Percentiles rank a stretch among this genome's conserved stretches.
Conservation (phyloP, 1,140 invertebrate species). For the Physella acuta region DNA sequence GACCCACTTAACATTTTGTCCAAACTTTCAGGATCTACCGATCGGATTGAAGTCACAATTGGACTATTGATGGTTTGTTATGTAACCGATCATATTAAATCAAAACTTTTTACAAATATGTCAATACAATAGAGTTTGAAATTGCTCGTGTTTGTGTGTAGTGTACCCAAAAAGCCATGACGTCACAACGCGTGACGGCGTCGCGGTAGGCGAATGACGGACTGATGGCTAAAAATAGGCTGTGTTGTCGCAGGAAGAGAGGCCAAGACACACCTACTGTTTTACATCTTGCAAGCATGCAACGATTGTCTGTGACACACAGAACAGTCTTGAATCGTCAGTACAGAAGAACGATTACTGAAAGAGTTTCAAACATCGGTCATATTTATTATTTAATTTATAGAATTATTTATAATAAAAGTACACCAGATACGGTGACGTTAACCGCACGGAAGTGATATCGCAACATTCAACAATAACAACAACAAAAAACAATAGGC, state of each 20-base stretch:
- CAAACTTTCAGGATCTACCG: not conserved
- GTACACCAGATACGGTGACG: not conserved
- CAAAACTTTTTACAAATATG: not conserved
- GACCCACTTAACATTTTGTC: slow-evolving; percentile 30
- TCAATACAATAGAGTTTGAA: not conserved
- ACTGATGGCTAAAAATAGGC: slow-evolving; percentile 11
- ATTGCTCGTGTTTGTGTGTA: not conserved
- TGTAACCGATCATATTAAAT: not conserved
- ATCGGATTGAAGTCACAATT: not conserved
- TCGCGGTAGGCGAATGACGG: not conserved
- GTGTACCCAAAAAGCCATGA: slow-evolving; percentile 22
- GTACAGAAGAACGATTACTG: not conserved
- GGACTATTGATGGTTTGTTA: not conserved
- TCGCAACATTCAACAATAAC: no score
- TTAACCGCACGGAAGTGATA: not conserved
- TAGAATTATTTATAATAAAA: not conserved
- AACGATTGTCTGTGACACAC: not conserved
- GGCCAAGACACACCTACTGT: no score
- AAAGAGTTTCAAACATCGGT: no score
- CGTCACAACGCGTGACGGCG: slow-evolving; percentile 26
- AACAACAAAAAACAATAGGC: no score
- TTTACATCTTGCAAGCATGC: not conserved
- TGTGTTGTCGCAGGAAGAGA: not conserved
- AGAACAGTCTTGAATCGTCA: not conserved
- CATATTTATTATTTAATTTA: no score